These are phyloP conservation scores for Gopherus flavomarginatus DNA, from an alignment of 2,113 vertebrate species.

Conservation along the genomic window DNA sequence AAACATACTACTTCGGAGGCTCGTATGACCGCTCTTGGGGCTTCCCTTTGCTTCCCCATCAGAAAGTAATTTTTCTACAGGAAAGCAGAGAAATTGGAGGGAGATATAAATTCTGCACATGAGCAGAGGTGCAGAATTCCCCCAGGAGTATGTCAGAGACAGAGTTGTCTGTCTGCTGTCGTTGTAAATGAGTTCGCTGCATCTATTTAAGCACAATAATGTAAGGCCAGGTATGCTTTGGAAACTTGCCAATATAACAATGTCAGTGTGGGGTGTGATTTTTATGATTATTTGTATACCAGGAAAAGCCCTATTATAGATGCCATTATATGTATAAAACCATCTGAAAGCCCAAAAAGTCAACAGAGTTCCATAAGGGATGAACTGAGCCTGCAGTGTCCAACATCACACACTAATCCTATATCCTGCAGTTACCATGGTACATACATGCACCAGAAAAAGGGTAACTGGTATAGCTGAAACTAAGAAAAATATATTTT, in stretches of 20 bases:
- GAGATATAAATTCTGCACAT: too few species aligned
- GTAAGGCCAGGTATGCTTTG: background rate
- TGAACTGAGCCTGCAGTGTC: background rate
- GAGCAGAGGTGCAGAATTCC: too few species aligned
- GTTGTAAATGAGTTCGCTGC: background rate
- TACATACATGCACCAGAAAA: background rate
- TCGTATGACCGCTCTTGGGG: too few species aligned
- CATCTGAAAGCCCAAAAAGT: rapidly evolving
- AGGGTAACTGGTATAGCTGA: background rate
- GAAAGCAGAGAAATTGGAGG: too few species aligned
- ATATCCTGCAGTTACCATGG: background rate
- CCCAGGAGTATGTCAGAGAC: background rate
- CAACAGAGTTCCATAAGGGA: background rate
- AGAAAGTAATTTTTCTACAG: too few species aligned
- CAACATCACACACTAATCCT: background rate
- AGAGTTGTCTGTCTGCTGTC: background rate
- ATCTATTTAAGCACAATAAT: background rate
- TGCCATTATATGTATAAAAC: background rate
- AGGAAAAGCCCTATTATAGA: background rate
- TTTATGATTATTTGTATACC: background rate
- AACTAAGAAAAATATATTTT: background rate
- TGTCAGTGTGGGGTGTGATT: background rate
- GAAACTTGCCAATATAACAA: background rate
- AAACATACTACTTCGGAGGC: too few species aligned
- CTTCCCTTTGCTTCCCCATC: too few species aligned